These are phyloP conservation scores for Oryzias dopingdopingensis DNA, from an alignment of 2,797 vertebrate species.

Conservation along the genomic window DNA sequence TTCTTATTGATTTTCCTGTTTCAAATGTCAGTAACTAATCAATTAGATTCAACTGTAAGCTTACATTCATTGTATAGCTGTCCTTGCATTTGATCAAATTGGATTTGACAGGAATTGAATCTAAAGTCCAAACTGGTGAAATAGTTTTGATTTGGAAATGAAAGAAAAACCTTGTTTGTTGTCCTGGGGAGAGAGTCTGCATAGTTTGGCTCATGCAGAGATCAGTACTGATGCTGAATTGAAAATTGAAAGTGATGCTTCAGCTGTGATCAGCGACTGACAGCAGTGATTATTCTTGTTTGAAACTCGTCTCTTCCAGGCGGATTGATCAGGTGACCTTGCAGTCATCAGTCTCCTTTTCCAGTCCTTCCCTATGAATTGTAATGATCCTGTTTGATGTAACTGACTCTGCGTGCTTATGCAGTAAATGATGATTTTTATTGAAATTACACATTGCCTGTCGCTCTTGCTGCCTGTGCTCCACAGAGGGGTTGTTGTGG, in stretches of 20 bases:
- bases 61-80: neutral
- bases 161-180: no score
- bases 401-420: neutral
- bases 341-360: conserved; percentile 16
- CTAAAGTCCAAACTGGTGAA: no score
- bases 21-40: neutral
- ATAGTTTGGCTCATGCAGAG: neutral
- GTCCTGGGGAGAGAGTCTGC: no score
- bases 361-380: conserved; percentile 17
- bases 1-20: neutral
- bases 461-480: conserved; percentile 7
- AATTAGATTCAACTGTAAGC: neutral
- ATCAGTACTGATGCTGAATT: no score
- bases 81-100: neutral
- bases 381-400: conserved; percentile 11
- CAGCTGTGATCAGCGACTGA: conserved; percentile 2
- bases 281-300: conserved; percentile 4
- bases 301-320: neutral
- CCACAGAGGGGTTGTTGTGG: conserved; percentile 9
- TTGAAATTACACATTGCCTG: conserved; percentile 14
- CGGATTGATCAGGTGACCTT: conserved; percentile 26
- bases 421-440: conserved; percentile 10
- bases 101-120: neutral
- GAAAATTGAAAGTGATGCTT: no score
- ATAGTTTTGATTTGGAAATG: no score